Percentiles rank a stretch among this genome's conserved stretches.
phyloP scores from a whole-genome alignment of 2,797 vertebrate species.

The Coregonus suidteri region DNA sequence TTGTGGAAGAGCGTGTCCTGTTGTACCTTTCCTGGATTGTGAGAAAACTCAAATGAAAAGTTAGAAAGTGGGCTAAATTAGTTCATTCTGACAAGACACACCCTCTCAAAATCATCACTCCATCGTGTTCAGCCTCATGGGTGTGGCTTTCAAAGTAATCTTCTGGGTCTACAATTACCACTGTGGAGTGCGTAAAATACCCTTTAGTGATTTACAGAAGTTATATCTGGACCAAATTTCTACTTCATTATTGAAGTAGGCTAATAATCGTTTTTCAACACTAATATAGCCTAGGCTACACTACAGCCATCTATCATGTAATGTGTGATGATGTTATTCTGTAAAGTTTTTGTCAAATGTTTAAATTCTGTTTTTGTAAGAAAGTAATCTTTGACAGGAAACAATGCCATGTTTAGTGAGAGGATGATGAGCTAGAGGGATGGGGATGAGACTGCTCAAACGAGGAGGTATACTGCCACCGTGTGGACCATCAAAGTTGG shows the following conservation, averaged over 20 bases:
- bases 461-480: slow-evolving; percentile 22
- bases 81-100: slow-evolving; percentile 51
- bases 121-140: slow-evolving; percentile 71
- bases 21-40: not conserved
- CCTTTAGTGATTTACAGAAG: not conserved
- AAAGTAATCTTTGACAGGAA: not conserved
- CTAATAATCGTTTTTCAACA: too few relatives aligned
- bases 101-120: slow-evolving; percentile 69
- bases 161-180: not conserved
- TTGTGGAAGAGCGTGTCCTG: not conserved
- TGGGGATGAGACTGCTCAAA: not conserved
- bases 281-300: not conserved
- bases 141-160: slow-evolving; percentile 48
- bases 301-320: not conserved
- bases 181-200: too few relatives aligned
- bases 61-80: not conserved
- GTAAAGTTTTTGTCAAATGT: too few relatives aligned
- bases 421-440: not conserved
- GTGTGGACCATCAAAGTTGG: slow-evolving; percentile 16
- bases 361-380: too few relatives aligned
- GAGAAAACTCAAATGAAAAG: not conserved
- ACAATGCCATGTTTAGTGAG: not conserved
- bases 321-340: not conserved
- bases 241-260: too few relatives aligned
- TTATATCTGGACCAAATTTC: not conserved